Conservation (phyloP, 2,888 invertebrate genomes). For the Cyrtodaria siliqua region DNA sequence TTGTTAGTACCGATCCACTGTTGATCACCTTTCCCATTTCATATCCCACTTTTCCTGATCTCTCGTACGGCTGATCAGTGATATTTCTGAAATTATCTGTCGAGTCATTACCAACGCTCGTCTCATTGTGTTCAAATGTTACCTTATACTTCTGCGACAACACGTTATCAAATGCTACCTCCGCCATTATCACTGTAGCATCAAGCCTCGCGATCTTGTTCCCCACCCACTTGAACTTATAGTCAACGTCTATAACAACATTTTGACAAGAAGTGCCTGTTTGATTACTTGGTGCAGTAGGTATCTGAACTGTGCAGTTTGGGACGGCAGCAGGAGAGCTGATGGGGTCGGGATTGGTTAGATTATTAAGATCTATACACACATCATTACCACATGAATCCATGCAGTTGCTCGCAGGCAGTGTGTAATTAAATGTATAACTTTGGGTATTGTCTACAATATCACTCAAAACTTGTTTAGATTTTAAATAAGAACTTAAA, state of each 20-base stretch:
- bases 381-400: conserved; percentile 67
- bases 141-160: conserved; percentile 77
- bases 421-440: conserved; percentile 58
- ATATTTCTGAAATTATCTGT: conserved; percentile 69
- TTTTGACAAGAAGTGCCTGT: conserved; percentile 68
- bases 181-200: conserved; percentile 75
- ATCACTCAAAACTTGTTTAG: conserved; percentile 31
- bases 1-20: conserved; percentile 71
- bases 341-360: conserved; percentile 30
- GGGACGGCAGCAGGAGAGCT: conserved; percentile 34
- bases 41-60: conserved; percentile 80
- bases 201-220: conserved; percentile 71
- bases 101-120: conserved; percentile 36
- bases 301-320: conserved; percentile 74
- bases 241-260: conserved; percentile 79
- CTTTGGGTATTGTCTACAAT: conserved; percentile 33
- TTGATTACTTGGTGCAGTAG: conserved; percentile 62
- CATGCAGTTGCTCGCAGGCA: conserved; percentile 53
- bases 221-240: conserved; percentile 79
- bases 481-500: conserved; percentile 61
- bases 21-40: conserved; percentile 72
- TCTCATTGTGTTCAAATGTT: conserved; percentile 67
- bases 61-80: conserved; percentile 56
- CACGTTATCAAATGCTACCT: conserved; percentile 60
- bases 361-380: conserved; percentile 55